These are phyloP conservation scores for Dastarcus helophoroides DNA, from an alignment of 2,888 invertebrate genomes.

Conservation along the genomic window DNA sequence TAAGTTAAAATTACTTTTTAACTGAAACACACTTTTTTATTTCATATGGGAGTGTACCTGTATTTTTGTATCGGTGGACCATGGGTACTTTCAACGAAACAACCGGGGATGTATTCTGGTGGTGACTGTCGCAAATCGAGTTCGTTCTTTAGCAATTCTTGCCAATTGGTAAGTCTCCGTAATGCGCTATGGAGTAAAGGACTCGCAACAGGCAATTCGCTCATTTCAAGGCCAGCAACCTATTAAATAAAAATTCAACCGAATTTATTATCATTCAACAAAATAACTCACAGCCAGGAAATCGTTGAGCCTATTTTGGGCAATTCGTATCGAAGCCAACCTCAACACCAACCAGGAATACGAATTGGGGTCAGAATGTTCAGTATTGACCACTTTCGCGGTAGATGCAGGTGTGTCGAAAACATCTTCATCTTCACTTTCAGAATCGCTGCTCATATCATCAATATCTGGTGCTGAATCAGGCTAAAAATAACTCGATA, in stretches of 20 bases:
- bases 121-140: constrained; percentile 70
- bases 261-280: background rate
- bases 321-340: constrained; percentile 74
- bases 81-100: constrained; percentile 66
- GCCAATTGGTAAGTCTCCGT: constrained; percentile 81
- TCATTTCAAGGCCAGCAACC: constrained; percentile 35
- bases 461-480: constrained; percentile 56
- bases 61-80: constrained; percentile 90
- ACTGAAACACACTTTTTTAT: too few species aligned
- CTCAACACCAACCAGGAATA: constrained; percentile 94
- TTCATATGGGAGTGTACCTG: too few species aligned
- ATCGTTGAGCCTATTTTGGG: constrained; percentile 72
- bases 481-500: constrained; percentile 52
- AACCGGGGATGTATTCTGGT: constrained; percentile 79
- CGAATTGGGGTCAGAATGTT: constrained; percentile 87
- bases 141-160: constrained; percentile 58
- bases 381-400: constrained; percentile 51
- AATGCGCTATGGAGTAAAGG: constrained; percentile 86
- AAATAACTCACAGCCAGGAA: constrained; percentile 49
- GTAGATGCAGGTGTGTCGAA: constrained; percentile 45
- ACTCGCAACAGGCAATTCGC: constrained; percentile 84
- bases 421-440: constrained; percentile 72
- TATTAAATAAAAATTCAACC: constrained; percentile 13
- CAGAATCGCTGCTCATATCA: constrained; percentile 56
- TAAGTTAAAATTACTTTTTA: too few species aligned